Base-by-base conservation (phyloP, 2,113 vertebrate genomes). In the Progne subis region DNA sequence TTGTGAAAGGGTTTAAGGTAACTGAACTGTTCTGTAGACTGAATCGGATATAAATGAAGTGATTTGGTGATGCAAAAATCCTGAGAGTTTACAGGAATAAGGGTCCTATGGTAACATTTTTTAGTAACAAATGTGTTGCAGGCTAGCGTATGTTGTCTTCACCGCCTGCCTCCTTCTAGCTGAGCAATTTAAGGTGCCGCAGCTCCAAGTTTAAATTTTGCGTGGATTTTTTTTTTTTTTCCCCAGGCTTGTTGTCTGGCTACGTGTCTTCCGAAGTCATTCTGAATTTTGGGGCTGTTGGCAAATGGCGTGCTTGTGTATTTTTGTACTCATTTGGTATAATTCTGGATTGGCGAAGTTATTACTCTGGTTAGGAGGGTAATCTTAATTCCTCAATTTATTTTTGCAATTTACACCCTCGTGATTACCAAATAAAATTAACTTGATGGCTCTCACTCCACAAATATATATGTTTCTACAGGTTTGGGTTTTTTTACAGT, bases 281-380 rank as follows among this genome's bases (percentile, higher is more conserved):
- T 86, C 49, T 55, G 47, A 68, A 26, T 92, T 87, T 70, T 44
- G 23, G 16, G 26, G 14, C 28, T 18, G 6, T n/a, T 87, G 52
- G 39, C 32, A 64, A 18, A 55, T 1, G 2, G 5, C 4, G 1
- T 29, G 11, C 20, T 70, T 2, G 0, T 43, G 4, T 34, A 7
- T 24, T 52, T 44, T 24, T 56, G 11, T 43, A 8, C 0, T 2
- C 3, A 6, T 26, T 75, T 5, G 6, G 8, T 57, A 14, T 61
- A 77, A 52, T 52, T 68, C 24, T 49, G 17, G 8, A 12, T 80
- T 60, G 61, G 17, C 41, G 39, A 71, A 47, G 21, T 60, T 25
- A 63, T 1, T 56, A 13, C 41, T 64, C 34, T 18, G 29, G 20
- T 34, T 21, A 12, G 57, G 32, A 86, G 23, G 13, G 20, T 67